phyloP scores from a whole-genome alignment of 2,888 invertebrate species.

The Ernsta delagoae region DNA sequence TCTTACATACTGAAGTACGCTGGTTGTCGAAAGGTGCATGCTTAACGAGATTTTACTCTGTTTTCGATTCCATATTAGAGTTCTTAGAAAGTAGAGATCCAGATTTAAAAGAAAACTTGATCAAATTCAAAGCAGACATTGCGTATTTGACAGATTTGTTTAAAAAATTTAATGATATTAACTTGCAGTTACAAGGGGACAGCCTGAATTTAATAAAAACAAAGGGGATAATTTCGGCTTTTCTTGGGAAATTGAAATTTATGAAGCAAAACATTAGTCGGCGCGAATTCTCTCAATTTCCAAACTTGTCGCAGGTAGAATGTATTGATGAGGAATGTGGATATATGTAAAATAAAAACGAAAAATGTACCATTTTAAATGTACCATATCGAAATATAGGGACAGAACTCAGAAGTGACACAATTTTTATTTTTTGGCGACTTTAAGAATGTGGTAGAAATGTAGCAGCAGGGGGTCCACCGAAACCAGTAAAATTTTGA shows the following conservation, averaged over 20 bases:
- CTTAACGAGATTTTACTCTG: conserved; percentile 33
- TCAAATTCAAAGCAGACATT: conserved; percentile 63
- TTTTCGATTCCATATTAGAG: conserved; percentile 19
- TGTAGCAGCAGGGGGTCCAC: no score
- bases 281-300: conserved; percentile 49
- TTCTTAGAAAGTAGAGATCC: conserved; percentile 33
- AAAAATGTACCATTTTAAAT: no score
- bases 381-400: no score
- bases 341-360: no score
- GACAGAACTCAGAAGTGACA: no score
- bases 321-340: conserved; percentile 41
- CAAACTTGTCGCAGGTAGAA: conserved; percentile 40
- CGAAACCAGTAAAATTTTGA: no score
- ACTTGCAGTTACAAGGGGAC: conserved; percentile 44
- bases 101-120: conserved; percentile 42
- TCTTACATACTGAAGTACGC: conserved; percentile 44
- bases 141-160: conserved; percentile 42
- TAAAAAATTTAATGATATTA: conserved; percentile 41
- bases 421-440: no score
- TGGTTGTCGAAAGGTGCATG: conserved; percentile 42
- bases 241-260: conserved; percentile 8
- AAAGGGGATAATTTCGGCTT: conserved; percentile 38
- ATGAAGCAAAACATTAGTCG: conserved; percentile 50
- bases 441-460: no score
- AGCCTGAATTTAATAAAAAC: conserved; percentile 51